Percentiles rank a stretch among this genome's conserved stretches.
Conservation (phyloP, 2,113 vertebrate species). For the Pica pica region DNA sequence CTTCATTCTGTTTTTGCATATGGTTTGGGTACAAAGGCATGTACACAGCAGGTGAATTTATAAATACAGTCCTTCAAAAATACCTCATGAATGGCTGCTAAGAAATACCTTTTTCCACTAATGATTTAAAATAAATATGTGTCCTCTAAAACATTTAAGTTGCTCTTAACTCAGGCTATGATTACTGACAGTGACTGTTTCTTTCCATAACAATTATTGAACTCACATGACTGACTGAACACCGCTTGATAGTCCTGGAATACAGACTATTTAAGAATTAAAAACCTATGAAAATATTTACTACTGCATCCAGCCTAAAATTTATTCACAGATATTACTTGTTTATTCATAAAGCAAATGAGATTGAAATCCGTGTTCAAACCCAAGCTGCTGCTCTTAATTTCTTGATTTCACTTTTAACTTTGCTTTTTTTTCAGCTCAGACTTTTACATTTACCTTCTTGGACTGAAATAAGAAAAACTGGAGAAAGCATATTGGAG, state of each 20-base stretch:
- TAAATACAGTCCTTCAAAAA: background rate
- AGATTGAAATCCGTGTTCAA: background rate
- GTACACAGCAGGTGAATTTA: background rate
- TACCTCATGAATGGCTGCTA: conserved; percentile 14
- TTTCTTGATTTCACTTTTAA: background rate
- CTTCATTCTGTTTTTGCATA: background rate
- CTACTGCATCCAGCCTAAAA: background rate
- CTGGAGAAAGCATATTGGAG: background rate
- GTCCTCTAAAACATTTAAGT: background rate
- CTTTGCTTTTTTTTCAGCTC: background rate
- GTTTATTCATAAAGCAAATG: background rate
- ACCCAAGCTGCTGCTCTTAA: background rate
- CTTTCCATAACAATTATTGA: background rate
- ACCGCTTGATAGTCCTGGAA: background rate
- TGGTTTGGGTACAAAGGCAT: background rate
- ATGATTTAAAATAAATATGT: background rate
- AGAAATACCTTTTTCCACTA: conserved; percentile 16
- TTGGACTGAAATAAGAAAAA: background rate
- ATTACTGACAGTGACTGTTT: background rate
- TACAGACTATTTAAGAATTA: background rate
- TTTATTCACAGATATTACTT: background rate
- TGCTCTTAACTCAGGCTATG: background rate
- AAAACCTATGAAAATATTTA: background rate
- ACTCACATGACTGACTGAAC: background rate
- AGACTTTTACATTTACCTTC: background rate